Base-by-base conservation (phyloP, 2,888 invertebrate species). In the Amorpha juglandis region DNA sequence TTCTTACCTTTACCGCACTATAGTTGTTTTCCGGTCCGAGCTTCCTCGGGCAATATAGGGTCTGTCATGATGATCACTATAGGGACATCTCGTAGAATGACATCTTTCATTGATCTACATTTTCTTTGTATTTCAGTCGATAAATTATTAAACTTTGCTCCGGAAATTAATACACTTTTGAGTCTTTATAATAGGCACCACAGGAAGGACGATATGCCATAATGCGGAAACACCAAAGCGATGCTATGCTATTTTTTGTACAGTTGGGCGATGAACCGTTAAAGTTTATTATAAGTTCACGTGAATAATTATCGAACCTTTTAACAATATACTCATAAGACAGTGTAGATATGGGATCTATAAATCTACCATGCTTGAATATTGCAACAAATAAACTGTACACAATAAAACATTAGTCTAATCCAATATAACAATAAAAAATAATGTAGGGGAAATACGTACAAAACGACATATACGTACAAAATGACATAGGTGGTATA, bases 371-470 rank as follows among this genome's bases (percentile, higher is more conserved):
- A 16, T 19, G 19, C 38, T 52, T 52, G 67, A 65, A 19, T 62
- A 67, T 64, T 47, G 68, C 69, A 72, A 72, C 71, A 73, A 74
- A 70, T 67, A 65, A 72, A 69, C 70, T 69, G 65, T 51, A 70
- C 68, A 72, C 67, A 71, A 70, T 66, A 69, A 72, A 68, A 65
- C 67, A 75, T 75, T 74, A 75, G 33, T 64, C 72, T 74, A 75
- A 63, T 69, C 69, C 74, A 55, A 71, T 70, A 70, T 76, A 75
- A 75, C 75, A 70, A 73, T 71, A 74, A 73, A 76, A 77, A 72
- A 67, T 69, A 52, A 66, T 52, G 63, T 35, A n/a, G n/a, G n/a
- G n/a, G n/a, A n/a, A n/a, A n/a, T n/a, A n/a, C n/a, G n/a, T n/a
- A n/a, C n/a, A n/a, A n/a, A n/a, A n/a, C n/a, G n/a, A n/a, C n/a